phyloP scores from a whole-genome alignment of 2,797 vertebrate genomes.

The Helostoma temminkii region DNA sequence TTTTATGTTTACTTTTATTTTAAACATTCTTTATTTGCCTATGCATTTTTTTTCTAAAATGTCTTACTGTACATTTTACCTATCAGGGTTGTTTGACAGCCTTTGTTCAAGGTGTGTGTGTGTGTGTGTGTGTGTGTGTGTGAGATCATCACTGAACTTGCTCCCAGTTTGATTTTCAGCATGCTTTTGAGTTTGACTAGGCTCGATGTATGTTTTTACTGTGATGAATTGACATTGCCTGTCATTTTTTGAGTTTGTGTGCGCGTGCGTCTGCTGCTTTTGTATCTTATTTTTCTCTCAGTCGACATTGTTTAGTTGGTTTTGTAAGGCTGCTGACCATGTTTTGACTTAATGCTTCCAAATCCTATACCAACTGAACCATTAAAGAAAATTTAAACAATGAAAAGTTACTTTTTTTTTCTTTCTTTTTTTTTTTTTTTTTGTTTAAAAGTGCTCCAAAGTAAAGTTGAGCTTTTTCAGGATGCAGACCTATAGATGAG shows the following conservation, averaged over 20 bases:
- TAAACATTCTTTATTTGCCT: conserved; percentile 80
- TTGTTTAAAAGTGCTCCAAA: no score
- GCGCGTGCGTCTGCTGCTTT: conserved; percentile 44
- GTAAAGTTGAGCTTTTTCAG: neutral
- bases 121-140: conserved; percentile 26
- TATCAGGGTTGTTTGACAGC: conserved; percentile 68
- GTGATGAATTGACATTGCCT: conserved; percentile 77
- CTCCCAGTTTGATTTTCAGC: conserved; percentile 69
- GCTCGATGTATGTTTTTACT: conserved; percentile 81
- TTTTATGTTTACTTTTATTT: conserved; percentile 78
- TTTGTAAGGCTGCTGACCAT: conserved; percentile 81
- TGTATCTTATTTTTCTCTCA: conserved; percentile 68
- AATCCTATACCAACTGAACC: conserved; percentile 86
- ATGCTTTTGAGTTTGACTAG: conserved; percentile 74
- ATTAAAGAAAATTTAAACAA: conserved; percentile 86
- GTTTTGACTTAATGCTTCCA: conserved; percentile 86
- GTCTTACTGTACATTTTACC: conserved; percentile 79
- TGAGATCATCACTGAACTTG: conserved; percentile 50
- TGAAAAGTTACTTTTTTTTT: neutral
- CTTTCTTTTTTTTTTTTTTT: no score
- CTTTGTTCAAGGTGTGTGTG: conserved; percentile 54
- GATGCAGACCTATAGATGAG: neutral
- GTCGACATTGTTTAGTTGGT: conserved; percentile 73
- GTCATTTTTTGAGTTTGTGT: conserved; percentile 46
- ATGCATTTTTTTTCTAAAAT: conserved; percentile 78